Conservation (phyloP, 2,797 vertebrate genomes). For the Fundulus diaphanus region DNA sequence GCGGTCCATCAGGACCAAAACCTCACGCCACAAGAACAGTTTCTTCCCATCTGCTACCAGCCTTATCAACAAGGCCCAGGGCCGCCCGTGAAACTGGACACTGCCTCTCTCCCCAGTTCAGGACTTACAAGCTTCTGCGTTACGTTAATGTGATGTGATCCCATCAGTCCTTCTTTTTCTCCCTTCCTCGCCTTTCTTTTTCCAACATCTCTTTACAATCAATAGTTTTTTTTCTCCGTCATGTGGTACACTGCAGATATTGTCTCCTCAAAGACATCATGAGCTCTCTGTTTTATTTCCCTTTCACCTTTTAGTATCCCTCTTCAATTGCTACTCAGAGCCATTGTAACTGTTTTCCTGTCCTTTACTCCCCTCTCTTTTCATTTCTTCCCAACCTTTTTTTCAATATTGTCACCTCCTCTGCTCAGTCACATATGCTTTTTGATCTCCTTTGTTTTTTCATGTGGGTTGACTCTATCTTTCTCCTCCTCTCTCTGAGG, state of each 20-base stretch:
- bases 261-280: constrained; percentile 7
- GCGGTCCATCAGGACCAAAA: too few species aligned
- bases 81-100: too few species aligned
- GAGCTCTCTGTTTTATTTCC: not conserved
- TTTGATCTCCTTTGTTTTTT: constrained; percentile 54
- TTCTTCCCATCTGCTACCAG: too few species aligned
- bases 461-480: constrained; percentile 38
- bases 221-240: constrained; percentile 24
- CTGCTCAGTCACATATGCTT: constrained; percentile 15
- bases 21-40: too few species aligned
- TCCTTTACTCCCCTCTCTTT: not conserved
- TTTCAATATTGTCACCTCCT: not conserved
- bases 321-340: not conserved
- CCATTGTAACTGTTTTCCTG: not conserved
- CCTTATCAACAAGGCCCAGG: too few species aligned
- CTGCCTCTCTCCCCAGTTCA: too few species aligned
- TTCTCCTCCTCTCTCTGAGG: constrained; percentile 11
- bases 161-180: not conserved
- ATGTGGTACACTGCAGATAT: constrained; percentile 20
- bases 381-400: not conserved
- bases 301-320: not conserved
- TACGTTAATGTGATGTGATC: too few species aligned
- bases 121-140: too few species aligned
- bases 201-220: constrained; percentile 9
- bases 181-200: not conserved